Percentiles rank a stretch among this genome's conserved stretches.
Evolutionary conservation across 1,140 invertebrate genomes (phyloP).

Genomic region (Dysdera silvatica): DNA sequence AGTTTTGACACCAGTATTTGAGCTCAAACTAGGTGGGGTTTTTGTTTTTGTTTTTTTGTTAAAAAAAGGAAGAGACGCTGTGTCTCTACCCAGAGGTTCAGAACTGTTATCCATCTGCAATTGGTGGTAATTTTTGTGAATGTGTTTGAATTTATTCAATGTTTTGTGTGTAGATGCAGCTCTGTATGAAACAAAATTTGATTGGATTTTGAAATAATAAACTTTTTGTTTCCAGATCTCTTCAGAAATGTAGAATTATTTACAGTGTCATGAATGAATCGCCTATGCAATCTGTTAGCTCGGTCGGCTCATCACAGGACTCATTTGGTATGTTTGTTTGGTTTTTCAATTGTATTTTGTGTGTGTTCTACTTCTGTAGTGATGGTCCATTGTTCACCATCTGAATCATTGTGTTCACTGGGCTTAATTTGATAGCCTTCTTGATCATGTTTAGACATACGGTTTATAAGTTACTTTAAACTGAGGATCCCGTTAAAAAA

Average conservation of each 20-base stretch:
- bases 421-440: too few relatives aligned
- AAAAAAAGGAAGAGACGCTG: background rate
- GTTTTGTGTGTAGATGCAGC: too few relatives aligned
- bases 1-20: too few relatives aligned
- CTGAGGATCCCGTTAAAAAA: too few relatives aligned
- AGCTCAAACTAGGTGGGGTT: slow-evolving; percentile 65
- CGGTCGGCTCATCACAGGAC: slow-evolving; percentile 42
- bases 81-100: background rate
- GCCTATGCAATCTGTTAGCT: slow-evolving; percentile 32
- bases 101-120: too few relatives aligned
- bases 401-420: too few relatives aligned
- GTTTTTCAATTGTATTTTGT: background rate
- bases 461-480: too few relatives aligned
- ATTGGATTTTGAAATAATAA: background rate
- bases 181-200: too few relatives aligned
- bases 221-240: slow-evolving; percentile 45
- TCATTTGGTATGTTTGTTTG: slow-evolving; percentile 37
- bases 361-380: background rate
- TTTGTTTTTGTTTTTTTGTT: background rate
- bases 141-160: too few relatives aligned
- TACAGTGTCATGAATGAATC: slow-evolving; percentile 53
- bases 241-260: slow-evolving; percentile 74
- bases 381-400: too few relatives aligned
- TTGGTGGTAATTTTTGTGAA: too few relatives aligned
- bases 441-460: too few relatives aligned